Base-by-base conservation (phyloP, 2,113 vertebrate genomes). In the Cervus canadensis region DNA sequence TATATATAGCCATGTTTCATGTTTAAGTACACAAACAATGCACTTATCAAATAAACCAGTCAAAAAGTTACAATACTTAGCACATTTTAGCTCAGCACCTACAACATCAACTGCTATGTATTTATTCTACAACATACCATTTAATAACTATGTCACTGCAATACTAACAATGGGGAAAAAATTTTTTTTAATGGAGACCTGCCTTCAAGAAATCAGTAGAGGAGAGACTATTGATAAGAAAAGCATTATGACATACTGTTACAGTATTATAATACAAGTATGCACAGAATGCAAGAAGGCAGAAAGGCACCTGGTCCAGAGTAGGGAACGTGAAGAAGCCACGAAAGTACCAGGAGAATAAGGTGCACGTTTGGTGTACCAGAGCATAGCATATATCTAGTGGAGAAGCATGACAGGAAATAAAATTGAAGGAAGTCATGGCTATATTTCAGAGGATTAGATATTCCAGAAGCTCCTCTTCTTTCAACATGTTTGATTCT, bases 401-500 rank as follows among this genome's bases (percentile, higher is more conserved):
- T 67, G 50, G 17, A 74, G 36, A 94, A 91, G 59, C 25, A 81
- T 40, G 30, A 17, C 7, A 59, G 21, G 15, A 95, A 90, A 30
- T 36, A 7, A 78, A 83, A 90, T 1, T 45, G 28, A 21, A 56
- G 15, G 86, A 79, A 89, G 40, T 60, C 36, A 89, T 28, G 67
- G 50, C 67, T 74, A 23, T 7, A 67, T 89, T 89, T 91, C 15
- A 91, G 36, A 94, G 36, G 64, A 62, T 45, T 50, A 78, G 50
- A 74, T 50, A 91, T 74, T 88, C 43, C 59, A 97, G 26, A 9
- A 26, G 23, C 6, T 89, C 40, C 54, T 78, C 57, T 60, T 87
- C 57, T 95, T 95, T 93, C 64, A 95, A 71, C 19, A 95, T 56
- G 30, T 82, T 84, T 87, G 50, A 30, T 93, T 91, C 36, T 85